These are phyloP conservation scores for Platycercus adscitus DNA, from an alignment of 2,113 vertebrate genomes.

Conservation along the genomic window DNA sequence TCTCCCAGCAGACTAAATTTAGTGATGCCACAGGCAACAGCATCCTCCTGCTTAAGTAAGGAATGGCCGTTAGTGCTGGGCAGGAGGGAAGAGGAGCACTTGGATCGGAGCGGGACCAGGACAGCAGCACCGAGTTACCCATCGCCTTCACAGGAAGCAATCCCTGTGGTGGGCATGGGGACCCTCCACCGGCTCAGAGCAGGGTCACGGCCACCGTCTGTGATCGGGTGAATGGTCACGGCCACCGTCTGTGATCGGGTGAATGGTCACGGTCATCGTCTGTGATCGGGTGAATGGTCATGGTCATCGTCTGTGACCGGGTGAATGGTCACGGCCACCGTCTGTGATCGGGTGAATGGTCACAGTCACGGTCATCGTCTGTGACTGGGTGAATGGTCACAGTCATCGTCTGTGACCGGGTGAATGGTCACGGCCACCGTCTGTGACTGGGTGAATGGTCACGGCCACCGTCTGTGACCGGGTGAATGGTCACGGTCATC, in stretches of 20 bases:
- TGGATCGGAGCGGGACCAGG: accelerated
- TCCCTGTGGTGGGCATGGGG: accelerated
- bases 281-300: neutral
- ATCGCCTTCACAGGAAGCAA: accelerated
- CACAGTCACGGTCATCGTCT: neutral
- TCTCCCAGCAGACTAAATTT: neutral
- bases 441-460: neutral
- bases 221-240: neutral
- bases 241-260: neutral
- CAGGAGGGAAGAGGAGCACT: neutral
- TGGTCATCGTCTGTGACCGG: neutral
- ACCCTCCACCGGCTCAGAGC: neutral
- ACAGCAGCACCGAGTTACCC: accelerated
- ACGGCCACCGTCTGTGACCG: neutral
- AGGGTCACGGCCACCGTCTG: neutral
- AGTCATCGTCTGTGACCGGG: neutral
- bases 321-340: no score
- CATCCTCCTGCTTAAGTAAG: neutral
- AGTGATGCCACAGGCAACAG: neutral
- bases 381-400: no score
- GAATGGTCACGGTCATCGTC: neutral
- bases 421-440: neutral
- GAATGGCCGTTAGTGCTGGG: neutral
- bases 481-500: neutral
- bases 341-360: neutral